Evolutionary conservation across 1,140 invertebrate species (phyloP), one percentile per base, ranked within the genome.

Genomic region (Listronotus bonariensis): DNA sequence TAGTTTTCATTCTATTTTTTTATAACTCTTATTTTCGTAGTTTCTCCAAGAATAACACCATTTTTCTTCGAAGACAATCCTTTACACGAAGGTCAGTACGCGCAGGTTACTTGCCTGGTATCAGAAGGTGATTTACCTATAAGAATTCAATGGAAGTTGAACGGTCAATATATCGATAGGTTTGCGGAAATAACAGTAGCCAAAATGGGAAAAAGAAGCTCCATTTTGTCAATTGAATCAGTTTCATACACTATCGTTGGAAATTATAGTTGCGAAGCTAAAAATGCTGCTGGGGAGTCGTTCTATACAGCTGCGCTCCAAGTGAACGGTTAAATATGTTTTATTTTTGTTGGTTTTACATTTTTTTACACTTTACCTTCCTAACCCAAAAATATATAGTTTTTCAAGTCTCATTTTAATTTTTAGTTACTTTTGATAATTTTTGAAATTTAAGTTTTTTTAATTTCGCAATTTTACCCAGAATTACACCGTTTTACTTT

Each of bases 161-260:
- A 84, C 43, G 79, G 77, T 12, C 72, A 79, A 60, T 70, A 73
- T 20, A 63, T 73, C 8, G 12, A 45, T 9, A 45, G 63, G 31
- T 49, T 32, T 18, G n/a, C 43, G 10, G 72, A 65, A 40, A 65
- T 76, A 41, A 55, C 45, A 45, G 66, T 74, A 10, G 66, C 74
- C 15, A 86, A 85, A 77, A 77, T 89, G 70, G 88, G 89, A 49
- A 85, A 87, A 66, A 85, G 87, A 74, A 87, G 87, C 60, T 88
- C 86, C 57, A 81, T 92, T 70, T 79, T 96, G 60, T 87, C 86
- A 31, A 93, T 95, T 60, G 86, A 90, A 62, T 85, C 87, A 11
- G 87, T 89, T 56, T 87, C 85, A 68, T 87, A 89, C 49, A 83
- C 85, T 89, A 90, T 49, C 93, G 92, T 81, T 15, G 89, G 89